These are phyloP conservation scores for Actenoides hombroni DNA, from an alignment of 2,113 vertebrate genomes.

Conservation along the genomic window DNA sequence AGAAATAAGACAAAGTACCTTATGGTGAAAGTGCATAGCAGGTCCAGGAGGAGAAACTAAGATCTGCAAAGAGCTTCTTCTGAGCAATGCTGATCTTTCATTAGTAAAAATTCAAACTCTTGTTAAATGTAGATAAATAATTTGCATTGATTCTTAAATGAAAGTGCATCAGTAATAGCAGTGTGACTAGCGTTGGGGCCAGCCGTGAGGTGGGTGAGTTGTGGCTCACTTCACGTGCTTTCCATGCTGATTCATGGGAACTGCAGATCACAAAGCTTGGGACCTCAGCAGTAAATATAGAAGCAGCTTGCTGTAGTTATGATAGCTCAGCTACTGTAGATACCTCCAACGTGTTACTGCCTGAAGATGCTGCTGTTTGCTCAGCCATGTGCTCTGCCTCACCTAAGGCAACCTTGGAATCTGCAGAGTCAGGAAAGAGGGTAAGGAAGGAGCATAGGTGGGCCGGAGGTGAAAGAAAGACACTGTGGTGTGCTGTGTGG, in stretches of 20 bases:
- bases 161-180: background rate
- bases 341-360: background rate
- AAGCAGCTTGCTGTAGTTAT: background rate
- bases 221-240: accelerated
- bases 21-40: no score
- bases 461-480: background rate
- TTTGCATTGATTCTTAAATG: background rate
- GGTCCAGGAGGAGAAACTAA: background rate
- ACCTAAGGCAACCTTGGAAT: background rate
- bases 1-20: background rate
- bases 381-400: background rate
- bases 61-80: background rate
- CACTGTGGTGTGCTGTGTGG: background rate
- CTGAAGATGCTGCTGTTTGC: background rate
- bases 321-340: background rate
- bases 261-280: background rate
- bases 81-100: background rate
- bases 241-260: accelerated
- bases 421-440: background rate
- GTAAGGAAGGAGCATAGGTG: background rate
- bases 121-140: background rate
- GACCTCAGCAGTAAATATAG: background rate
- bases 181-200: background rate
- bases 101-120: background rate
- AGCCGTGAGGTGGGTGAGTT: background rate